Evolutionary conservation across 2,797 vertebrate species (phyloP), one percentile per base, ranked within the genome.

Genomic region (Aselliscus stoliczkanus): DNA sequence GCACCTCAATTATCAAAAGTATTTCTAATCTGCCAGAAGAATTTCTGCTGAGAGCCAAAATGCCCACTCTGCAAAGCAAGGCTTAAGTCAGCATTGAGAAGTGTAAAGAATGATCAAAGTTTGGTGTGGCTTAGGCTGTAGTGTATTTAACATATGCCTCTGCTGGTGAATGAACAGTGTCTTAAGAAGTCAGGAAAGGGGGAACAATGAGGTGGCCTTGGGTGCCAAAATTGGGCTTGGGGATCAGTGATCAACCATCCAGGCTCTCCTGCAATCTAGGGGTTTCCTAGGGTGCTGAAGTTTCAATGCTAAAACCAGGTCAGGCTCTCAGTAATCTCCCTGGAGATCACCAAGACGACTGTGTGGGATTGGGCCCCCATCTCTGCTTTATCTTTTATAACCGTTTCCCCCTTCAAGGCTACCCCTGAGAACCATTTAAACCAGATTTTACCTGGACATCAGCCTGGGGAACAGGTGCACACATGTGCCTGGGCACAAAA

Each of bases 21-120:
- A 70, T 85, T 88, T 93, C 69, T 91, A 91, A 79, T 75, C 42
- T 94, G 72, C 44, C 18, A 47, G 75, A 82, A 67, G 87, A 83
- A 76, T 79, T 92, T 72, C 27, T 56, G 18, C 39, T 62, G 52
- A 60, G 31, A 70, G 69, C 42, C 89, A 75, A 92, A 93, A 75
- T 1, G 70, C 31, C 52, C 11, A 72, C 17, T 54, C 80, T 62
- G 25, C 11, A 82, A 81, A 88, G n/a, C 29, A n/a, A 52, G 11
- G 29, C 52, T 80, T 85, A 89, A 47, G 21, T 76, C 6, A 15
- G 11, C 44, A 6, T 42, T 83, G 52, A 60, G 47, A 75, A 86
- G 50, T 65, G 34, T 64, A 60, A 96, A 93, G 67, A 56, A 31
- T 69, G 44, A 72, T 60, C 25, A 60, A 29, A 14, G 3, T 92